These are phyloP conservation scores for Amaurobius ferox DNA, from an alignment of 2,888 invertebrate species.

Conservation along the genomic window DNA sequence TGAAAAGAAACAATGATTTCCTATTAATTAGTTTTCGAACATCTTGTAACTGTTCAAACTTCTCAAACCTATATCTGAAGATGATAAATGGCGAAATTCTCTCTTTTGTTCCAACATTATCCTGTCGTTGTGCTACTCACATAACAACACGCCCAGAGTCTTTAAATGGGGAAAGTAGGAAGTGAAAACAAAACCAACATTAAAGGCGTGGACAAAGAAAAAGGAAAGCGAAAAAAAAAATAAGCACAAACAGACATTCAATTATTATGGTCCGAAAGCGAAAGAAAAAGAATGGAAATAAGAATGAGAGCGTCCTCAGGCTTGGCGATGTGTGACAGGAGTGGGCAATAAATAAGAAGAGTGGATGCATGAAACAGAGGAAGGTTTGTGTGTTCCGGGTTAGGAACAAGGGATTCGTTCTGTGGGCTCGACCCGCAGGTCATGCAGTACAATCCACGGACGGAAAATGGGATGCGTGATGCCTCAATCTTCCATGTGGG, in stretches of 20 bases:
- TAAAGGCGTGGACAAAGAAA: slow-evolving; percentile 1
- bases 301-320: neutral
- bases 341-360: neutral
- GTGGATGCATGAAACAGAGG: neutral
- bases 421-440: neutral
- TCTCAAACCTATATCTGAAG: too few relatives aligned
- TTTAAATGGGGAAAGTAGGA: neutral
- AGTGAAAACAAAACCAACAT: neutral
- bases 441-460: neutral
- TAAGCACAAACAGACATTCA: neutral
- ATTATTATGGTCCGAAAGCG: neutral
- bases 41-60: too few relatives aligned
- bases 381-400: neutral
- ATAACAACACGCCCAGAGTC: neutral
- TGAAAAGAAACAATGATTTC: too few relatives aligned
- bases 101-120: neutral
- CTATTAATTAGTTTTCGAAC: too few relatives aligned
- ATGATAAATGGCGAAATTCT: neutral
- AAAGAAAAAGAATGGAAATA: neutral
- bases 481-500: too few relatives aligned
- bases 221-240: neutral
- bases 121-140: neutral
- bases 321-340: neutral
- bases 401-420: neutral
- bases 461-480: neutral